Evolutionary conservation across 2,797 vertebrate species (phyloP).

Genomic region (Alosa sapidissima): DNA sequence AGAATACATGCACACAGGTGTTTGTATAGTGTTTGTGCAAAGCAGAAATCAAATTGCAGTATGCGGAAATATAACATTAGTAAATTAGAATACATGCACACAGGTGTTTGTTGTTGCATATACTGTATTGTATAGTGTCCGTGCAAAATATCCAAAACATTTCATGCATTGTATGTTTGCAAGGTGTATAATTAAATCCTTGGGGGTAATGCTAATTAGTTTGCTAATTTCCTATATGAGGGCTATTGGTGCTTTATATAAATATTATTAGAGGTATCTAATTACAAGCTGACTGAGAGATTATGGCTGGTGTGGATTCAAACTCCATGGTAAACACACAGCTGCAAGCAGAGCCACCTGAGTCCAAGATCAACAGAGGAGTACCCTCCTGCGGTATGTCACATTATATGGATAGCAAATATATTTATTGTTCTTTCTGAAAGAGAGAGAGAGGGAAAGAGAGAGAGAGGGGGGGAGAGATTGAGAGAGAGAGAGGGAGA

Average conservation of each 20-base stretch:
- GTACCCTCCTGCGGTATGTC: neutral
- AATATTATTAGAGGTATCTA: slow-evolving; percentile 17
- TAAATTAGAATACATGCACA: neutral
- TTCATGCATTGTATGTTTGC: neutral
- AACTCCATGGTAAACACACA: neutral
- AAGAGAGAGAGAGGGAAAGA: neutral
- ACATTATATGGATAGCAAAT: neutral
- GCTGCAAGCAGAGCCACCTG: neutral
- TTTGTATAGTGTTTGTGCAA: too few species aligned
- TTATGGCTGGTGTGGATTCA: neutral
- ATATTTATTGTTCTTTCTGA: neutral
- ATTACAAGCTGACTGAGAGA: neutral
- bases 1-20: too few species aligned
- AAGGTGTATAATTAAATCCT: neutral
- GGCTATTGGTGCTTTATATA: neutral
- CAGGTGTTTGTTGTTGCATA: neutral
- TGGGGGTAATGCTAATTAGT: neutral
- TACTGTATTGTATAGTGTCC: neutral
- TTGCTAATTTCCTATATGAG: neutral
- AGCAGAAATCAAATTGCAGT: neutral
- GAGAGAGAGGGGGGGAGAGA: slow-evolving; percentile 13
- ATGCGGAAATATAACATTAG: neutral
- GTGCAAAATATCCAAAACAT: neutral
- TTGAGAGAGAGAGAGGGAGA: slow-evolving; percentile 7
- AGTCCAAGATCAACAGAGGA: neutral